Evolutionary conservation across 1,140 invertebrate species (phyloP), one percentile per base, ranked within the genome.

Genomic region (Lepidotrigona ventralis): DNA sequence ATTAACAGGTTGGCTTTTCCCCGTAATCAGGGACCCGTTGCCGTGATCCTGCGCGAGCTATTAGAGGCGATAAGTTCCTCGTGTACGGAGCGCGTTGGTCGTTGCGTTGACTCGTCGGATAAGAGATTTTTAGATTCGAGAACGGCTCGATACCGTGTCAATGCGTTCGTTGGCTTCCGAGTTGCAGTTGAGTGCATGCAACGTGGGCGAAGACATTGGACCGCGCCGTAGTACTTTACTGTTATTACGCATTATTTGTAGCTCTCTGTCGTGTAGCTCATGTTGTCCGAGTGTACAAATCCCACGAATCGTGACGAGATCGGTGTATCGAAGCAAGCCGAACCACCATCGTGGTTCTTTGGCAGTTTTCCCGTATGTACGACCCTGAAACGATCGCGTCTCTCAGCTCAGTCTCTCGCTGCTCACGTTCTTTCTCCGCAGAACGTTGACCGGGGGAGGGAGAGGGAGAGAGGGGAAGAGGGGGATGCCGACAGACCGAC

Each of bases 401-500:
- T 46, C 39, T 46, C 39, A 8, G 1, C 5, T 39, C 21, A 39
- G 58, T 54, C 71, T 78, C 33, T 33, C 81, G 66, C 63, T 23
- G 39, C 74, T 71, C 46, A 26, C 54, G 39, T 74, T 68, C 69
- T 63, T 64, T 68, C 69, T 63, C 74, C 63, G 29, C 54, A 75
- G 66, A 77, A 53, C 79, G n/a, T 81, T 81, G 79, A 78, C 75
- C 81, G 51, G 15, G n/a, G 39, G 54, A 63, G 64, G 6, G 39
- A 6, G 39, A 3, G 51, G 15, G n/a, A 26, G 54, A 63, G 64
- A 39, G 39, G 8, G 39, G 33, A 33, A 33, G 2, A 33, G 33
- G n/a, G n/a, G n/a, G n/a, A n/a, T n/a, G 64, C 39, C 39, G 39
- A 8, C 39, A 8, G 2, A 26, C 11, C 56, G 66, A 60, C 54